Base-by-base conservation (phyloP, 2,888 invertebrate genomes). In the Pristionchus japonicus region DNA sequence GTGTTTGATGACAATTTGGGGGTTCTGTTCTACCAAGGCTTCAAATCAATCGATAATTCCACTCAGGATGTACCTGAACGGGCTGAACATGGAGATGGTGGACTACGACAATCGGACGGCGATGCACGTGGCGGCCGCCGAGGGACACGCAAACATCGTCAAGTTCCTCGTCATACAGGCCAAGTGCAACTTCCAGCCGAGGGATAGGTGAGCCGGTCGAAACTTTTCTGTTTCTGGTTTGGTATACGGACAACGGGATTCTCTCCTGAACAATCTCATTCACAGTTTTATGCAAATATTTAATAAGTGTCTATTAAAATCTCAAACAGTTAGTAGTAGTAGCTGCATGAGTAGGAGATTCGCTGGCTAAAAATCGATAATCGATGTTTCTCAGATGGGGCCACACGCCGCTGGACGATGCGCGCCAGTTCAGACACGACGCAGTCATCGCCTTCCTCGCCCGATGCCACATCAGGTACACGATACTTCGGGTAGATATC, bases 51-150 rank as follows among this genome's bases (percentile, higher is more conserved):
- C 52, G 3, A 20, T 52, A 52, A 52, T 15, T 52, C 52, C 3
- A 52, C 52, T 17, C 34, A 90, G 92, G 57, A 87, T 93, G 40
- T 93, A 90, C 89, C 89, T 93, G 85, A 93, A 92, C 84, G 93
- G 93, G 31, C 91, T 90, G 17, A 93, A 92, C 87, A 86, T 93
- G 89, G 92, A 92, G 74, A 89, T 91, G 40, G 90, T 90, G 11
- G 93, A 93, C 88, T 93, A 93, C 88, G 93, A 93, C 87, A 91
- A 91, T 34, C 77, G 91, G 15, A 91, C 91, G 23, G 90, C 90
- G 20, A 86, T 91, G n/a, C 91, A 91, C 70, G 89, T 93, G 64
- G 92, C 93, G 13, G 92, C 93, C 6, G 90, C 90, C 31, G 93
- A 93, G 87, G 93, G 93, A 15, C 92, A 93, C 88, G 88, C 90